A percentile compares a stretch with the other conserved stretches of the same genome.
Conservation (phyloP, 1,140 invertebrate genomes). For the Drosophila rufa region DNA sequence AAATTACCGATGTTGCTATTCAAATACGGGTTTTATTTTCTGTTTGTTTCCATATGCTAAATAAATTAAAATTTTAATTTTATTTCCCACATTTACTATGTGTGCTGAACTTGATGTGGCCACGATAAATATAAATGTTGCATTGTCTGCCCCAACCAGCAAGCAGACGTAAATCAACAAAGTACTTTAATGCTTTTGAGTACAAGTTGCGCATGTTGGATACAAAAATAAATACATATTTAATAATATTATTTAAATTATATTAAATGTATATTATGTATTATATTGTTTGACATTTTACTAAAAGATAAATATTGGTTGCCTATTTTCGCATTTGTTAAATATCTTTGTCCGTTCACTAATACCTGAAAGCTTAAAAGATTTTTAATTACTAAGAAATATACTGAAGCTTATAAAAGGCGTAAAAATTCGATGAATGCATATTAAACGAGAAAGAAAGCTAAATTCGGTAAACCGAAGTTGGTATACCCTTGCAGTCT, state of each 20-base stretch:
- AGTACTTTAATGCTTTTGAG: slow-evolving; percentile 29
- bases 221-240: not conserved
- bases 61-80: slow-evolving; percentile 74
- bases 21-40: slow-evolving; percentile 66
- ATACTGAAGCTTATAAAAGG: not conserved
- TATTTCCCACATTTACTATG: slow-evolving; percentile 34
- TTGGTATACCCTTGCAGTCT: too few relatives aligned
- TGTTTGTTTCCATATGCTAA: slow-evolving; percentile 68
- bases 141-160: slow-evolving; percentile 36
- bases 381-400: too few relatives aligned
- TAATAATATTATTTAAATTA: not conserved
- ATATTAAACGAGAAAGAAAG: too few relatives aligned
- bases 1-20: slow-evolving; percentile 37
- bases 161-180: slow-evolving; percentile 21
- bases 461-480: too few relatives aligned
- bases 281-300: not conserved
- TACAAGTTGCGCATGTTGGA: not conserved
- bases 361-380: not conserved
- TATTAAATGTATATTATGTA: too few relatives aligned
- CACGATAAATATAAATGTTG: slow-evolving; percentile 60
- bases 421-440: not conserved
- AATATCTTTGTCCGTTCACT: too few relatives aligned
- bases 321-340: not conserved
- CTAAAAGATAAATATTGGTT: not conserved
- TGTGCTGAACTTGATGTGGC: slow-evolving; percentile 21